Base-by-base conservation (phyloP, 2,797 vertebrate species). In the Rhinophrynus dorsalis region DNA sequence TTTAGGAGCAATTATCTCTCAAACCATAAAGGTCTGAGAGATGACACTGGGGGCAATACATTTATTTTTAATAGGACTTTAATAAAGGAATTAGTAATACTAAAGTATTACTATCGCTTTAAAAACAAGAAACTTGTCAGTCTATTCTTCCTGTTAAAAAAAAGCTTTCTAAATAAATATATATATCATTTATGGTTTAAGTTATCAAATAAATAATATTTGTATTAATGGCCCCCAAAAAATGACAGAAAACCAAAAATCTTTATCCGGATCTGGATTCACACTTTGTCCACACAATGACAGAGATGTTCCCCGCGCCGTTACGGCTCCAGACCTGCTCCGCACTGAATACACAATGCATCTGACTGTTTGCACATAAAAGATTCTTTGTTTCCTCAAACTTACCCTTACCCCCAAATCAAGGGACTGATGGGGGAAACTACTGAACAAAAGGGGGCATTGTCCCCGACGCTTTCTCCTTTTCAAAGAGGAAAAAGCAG, bases 291-390 rank as follows among this genome's bases (percentile, higher is more conserved):
- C 9, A 52, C 35, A 68, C 67, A 70, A 70, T 63, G 38, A 38
- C 7, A 5, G 10, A 12, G 35, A 23, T 18, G n/a, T 48, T 27
- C 17, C 32, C 50, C 15, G 66, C 54, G 47, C 52, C 55, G 45
- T 61, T 58, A 44, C 45, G 30, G 37, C 13, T 47, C 6, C 20
- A 60, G 44, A 59, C n/a, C n/a, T 59, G 42, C 40, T 27, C 44
- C 21, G 12, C 17, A 37, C 67, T 45, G 38, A 62, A 70, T 70
- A 70, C 62, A 70, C 67, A 70, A 70, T 26, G 58, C 26, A 24
- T 38, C 67, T 50, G 30, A 70, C 67, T 70, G 67, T 70, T 62
- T 35, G 27, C 45, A 55, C 45, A 70, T 20, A 70, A 45, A 61
- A 27, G 27, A 13, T 24, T 48, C 58, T 62, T 61, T 70, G 58